These are phyloP conservation scores for Ancistrus triradiatus DNA, from an alignment of 2,113 vertebrate species.

Conservation along the genomic window DNA sequence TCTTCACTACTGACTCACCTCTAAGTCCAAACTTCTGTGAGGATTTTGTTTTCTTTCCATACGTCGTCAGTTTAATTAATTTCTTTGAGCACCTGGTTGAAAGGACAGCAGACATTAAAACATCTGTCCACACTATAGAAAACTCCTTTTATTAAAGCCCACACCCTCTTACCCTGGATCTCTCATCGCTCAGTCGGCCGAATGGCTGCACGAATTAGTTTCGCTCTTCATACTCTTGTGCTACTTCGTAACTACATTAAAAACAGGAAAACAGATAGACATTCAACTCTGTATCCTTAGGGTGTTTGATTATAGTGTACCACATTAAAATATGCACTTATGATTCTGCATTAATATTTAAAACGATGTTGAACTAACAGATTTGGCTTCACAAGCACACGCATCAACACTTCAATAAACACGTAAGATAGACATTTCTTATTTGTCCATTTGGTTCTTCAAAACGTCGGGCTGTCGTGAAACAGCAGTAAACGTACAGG, in stretches of 20 bases:
- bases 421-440: no score
- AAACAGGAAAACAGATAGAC: not conserved
- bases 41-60: conserved; percentile 52
- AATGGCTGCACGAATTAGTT: conserved; percentile 45
- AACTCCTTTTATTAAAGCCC: conserved; percentile 45
- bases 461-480: no score
- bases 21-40: conserved; percentile 50
- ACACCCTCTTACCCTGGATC: conserved; percentile 33
- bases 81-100: conserved; percentile 49
- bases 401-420: no score
- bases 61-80: conserved; percentile 39
- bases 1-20: conserved; percentile 61
- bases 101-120: conserved; percentile 8
- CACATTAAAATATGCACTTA: no score
- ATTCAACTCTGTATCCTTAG: not conserved
- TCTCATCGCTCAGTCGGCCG: conserved; percentile 38
- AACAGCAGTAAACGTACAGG: no score
- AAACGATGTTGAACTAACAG: no score
- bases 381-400: no score
- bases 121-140: conserved; percentile 2
- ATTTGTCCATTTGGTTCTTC: no score
- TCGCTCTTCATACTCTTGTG: conserved; percentile 44
- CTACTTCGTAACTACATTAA: no score
- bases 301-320: no score
- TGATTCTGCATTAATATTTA: no score